Base-by-base conservation (phyloP, 2,113 vertebrate species). In the Todiramphus saurophagus region DNA sequence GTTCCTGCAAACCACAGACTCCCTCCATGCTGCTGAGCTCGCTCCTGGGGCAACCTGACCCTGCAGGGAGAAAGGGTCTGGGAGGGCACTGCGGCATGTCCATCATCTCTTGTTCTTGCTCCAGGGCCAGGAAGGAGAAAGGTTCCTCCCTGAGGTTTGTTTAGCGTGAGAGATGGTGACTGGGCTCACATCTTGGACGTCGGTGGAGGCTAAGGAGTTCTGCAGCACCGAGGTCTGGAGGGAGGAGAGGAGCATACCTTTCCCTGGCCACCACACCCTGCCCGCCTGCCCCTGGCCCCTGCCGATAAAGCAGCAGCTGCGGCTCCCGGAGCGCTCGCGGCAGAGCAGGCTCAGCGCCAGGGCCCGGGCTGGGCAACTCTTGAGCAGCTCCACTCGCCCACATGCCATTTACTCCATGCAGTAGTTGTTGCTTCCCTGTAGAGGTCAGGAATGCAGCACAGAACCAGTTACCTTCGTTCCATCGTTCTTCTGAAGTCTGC, bases 361-460 rank as follows among this genome's bases (percentile, higher is more conserved):
- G 39, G 41, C 0, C 0, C 4, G 73, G 2, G 24, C 1, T 30
- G 31, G 51, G 51, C 27, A 53, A 14, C 51, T 53, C 51, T 27
- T 5, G 28, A 70, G 17, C 55, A 39, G 3, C 58, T 66, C 39
- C 31, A 7, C 2, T 0, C 5, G 60, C 50, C 56, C 31, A 1
- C 13, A 8, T 9, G 19, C n/a, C 48, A 7, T 43, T 30, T 39
- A 8, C 55, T 86, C 68, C 8, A 1, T 94, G 93, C 83, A 95
- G 76, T 90, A 37, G 79, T 92, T 44, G 46, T 69, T 77, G 55
- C 83, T 86, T 93, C 94, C 93, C 93, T 97, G 91, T 53, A 97
- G 96, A 94, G 95, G 96, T 95, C 96, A 93, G 96, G 86, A 92
- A 94, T 20, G 89, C 59, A 92, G 89, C 89, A 63, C 16, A 56